Evolutionary conservation across 2,888 invertebrate genomes (phyloP).

Genomic region (Drosophila ezoana): DNA sequence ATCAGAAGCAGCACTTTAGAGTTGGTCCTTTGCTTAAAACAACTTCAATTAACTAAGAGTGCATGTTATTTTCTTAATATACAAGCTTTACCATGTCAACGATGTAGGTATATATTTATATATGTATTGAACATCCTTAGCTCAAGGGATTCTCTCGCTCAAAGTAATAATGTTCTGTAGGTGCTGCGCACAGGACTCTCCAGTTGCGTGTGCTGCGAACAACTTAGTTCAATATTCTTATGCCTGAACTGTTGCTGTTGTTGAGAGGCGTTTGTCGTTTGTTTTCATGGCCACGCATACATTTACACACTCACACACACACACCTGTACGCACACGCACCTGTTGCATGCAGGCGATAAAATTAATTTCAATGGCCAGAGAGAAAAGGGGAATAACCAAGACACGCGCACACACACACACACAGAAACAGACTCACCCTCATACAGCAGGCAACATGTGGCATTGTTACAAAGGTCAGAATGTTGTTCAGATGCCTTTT

Average conservation of each 20-base stretch:
- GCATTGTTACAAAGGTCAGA: slow-evolving; percentile 54
- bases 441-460: slow-evolving; percentile 14
- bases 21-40: neutral
- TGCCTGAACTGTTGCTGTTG: slow-evolving; percentile 23
- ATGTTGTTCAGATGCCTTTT: slow-evolving; percentile 22
- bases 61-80: slow-evolving; percentile 2
- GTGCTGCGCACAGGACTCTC: neutral
- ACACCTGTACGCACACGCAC: slow-evolving; percentile 20
- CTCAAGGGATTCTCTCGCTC: neutral
- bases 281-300: slow-evolving; percentile 50
- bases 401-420: slow-evolving; percentile 10
- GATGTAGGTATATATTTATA: neutral
- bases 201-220: slow-evolving; percentile 18
- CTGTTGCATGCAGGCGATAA: slow-evolving; percentile 60
- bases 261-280: slow-evolving; percentile 37
- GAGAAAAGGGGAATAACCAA: slow-evolving; percentile 11
- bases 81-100: neutral
- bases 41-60: neutral
- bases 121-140: neutral
- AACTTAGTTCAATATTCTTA: slow-evolving; percentile 28
- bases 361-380: slow-evolving; percentile 53
- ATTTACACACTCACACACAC: slow-evolving; percentile 8
- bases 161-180: neutral
- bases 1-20: neutral
- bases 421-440: neutral